Base-by-base conservation (phyloP, 2,113 vertebrate genomes). In the Caranx ignobilis region DNA sequence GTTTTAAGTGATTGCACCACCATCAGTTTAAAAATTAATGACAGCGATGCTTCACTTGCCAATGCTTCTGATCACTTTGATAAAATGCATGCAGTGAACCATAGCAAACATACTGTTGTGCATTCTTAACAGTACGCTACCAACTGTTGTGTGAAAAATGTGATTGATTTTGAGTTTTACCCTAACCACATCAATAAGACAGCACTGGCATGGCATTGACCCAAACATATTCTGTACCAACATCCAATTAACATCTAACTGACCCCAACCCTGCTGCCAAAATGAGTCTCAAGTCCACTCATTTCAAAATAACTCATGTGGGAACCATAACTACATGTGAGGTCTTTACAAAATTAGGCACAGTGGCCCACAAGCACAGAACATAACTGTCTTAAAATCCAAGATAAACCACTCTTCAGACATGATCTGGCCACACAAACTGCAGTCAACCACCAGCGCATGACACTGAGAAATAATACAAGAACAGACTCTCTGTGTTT, bases 401-500 rank as follows among this genome's bases (percentile, higher is more conserved):
- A 35, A 37, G 35, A 64, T 65, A 43, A 76, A 5, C 21, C 26
- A 69, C 39, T 57, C 39, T 34, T 65, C 2, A 26, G 12, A 64
- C 41, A 31, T 39, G 15, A 48, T 45, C 32, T 47, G 11, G 43
- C 50, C 11, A 60, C 16, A 67, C 13, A 55, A 70, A 62, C 34
- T 21, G 37, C 43, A 61, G 62, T 41, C 59, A 81, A 72, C 45
- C 31, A 13, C 9, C 54, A 72, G 34, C 43, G n/a, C 35, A 43
- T 62, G 41, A 68, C 71, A 72, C 31, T 35, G 6, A 37, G 13
- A 2, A 26, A 76, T 43, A 19, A 26, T 32, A 59, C 2, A 59
- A 75, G 56, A 82, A 37, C 1, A 47, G 64, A 71, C 3, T 43
- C 10, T 73, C 6, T 31, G 21, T 1, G 1, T 8, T 50, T 9